These are phyloP conservation scores for Cryptus viduatorius DNA, from an alignment of 2,888 invertebrate genomes.

Conservation along the genomic window DNA sequence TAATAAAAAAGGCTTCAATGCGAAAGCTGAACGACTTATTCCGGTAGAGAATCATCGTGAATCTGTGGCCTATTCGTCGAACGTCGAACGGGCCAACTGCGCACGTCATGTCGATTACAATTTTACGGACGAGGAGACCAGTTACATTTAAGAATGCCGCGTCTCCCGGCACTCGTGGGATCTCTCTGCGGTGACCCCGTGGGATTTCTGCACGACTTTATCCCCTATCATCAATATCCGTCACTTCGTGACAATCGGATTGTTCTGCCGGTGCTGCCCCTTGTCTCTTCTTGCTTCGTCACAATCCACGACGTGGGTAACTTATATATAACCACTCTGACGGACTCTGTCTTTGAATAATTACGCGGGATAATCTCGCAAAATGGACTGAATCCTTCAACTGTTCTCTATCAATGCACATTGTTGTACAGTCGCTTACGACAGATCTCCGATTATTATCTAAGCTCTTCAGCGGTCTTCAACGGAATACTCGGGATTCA, in stretches of 20 bases:
- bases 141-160: constrained; percentile 30
- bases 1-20: constrained; percentile 2
- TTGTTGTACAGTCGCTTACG: no score
- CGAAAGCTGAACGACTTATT: constrained; percentile 15
- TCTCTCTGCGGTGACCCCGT: constrained; percentile 52
- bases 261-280: constrained; percentile 42
- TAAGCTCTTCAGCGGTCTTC: not conserved
- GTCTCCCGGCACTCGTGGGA: constrained; percentile 22
- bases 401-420: not conserved
- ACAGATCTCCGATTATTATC: not conserved
- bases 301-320: not conserved
- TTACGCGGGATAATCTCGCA: constrained; percentile 26
- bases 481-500: not conserved
- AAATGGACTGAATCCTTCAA: constrained; percentile 13
- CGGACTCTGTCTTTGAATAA: constrained; percentile 34
- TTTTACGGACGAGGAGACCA: constrained; percentile 56
- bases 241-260: constrained; percentile 65
- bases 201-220: constrained; percentile 65
- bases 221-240: constrained; percentile 69
- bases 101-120: constrained; percentile 61
- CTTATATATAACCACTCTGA: not conserved
- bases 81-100: not conserved
- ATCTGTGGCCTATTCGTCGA: not conserved
- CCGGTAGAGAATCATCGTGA: not conserved
- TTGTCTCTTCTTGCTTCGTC: constrained; percentile 52